These are phyloP conservation scores for Pica pica DNA, from an alignment of 2,113 vertebrate genomes.

Conservation along the genomic window DNA sequence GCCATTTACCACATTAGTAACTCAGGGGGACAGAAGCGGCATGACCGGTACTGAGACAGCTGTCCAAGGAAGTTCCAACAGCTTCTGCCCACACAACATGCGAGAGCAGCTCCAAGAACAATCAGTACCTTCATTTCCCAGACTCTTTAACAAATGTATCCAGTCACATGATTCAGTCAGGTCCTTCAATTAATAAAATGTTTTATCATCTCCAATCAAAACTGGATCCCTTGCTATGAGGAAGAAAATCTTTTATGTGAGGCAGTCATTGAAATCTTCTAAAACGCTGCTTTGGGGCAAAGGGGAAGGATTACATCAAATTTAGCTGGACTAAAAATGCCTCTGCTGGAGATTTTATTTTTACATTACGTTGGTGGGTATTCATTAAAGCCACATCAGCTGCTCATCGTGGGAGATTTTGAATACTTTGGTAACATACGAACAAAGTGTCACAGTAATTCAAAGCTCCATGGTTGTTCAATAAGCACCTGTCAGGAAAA, in stretches of 20 bases:
- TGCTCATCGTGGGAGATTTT: conserved; percentile 40
- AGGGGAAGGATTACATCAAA: neutral
- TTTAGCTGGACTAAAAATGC: conserved; percentile 11
- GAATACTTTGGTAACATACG: neutral
- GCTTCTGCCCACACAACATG: conserved; percentile 14
- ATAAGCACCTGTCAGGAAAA: conserved; percentile 34
- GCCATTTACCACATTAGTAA: neutral
- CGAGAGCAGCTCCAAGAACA: neutral
- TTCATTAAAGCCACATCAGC: conserved; percentile 44
- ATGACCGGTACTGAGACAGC: neutral
- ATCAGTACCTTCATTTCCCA: neutral
- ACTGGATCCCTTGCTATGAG: neutral
- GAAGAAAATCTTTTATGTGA: neutral
- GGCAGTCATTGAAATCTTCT: neutral
- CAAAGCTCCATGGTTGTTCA: neutral
- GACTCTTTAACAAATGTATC: neutral
- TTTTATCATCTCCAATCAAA: neutral
- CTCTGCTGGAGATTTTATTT: conserved; percentile 37
- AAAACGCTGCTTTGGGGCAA: neutral
- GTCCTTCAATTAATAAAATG: neutral
- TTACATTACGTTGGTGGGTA: conserved; percentile 37
- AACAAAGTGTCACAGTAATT: conserved; percentile 18
- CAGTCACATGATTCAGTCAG: neutral
- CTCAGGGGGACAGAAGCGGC: neutral
- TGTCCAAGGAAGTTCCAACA: neutral